Base-by-base conservation (phyloP, 35 echinoderm and acorn worm genomes). In the Eucidaris tribuloides region DNA sequence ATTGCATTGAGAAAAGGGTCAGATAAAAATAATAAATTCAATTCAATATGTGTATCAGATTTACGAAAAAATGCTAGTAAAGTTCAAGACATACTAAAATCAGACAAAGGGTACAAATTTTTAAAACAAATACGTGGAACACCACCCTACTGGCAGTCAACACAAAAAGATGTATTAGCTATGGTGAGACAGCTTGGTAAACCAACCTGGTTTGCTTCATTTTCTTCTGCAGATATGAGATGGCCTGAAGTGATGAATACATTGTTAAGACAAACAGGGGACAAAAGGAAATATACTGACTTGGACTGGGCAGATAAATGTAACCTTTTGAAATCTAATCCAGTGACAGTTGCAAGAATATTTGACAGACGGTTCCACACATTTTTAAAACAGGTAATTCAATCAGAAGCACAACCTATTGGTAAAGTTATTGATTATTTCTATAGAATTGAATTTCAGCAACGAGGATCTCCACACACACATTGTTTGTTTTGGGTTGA, bases 331-430 rank as follows among this genome's bases (percentile, higher is more conserved):
- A 68, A 35, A 24, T 59, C 60, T 33, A 82, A 93, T 58, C 84
- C 91, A 17, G 84, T 87, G 0, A 85, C 85, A 59, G 91, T 63
- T 29, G 91, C 91, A 4, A 88, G 86, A 89, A 89, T 94, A 81
- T 94, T 94, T 77, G 78, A 93, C 31, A 56, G 82, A 65, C 65
- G 91, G 79, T 49, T 89, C 17, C 45, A 85, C 58, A 71, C 56
- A 1, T 94, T 89, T 56, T 56, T 88, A 1, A 82, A 65, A 30
- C 17, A 83, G 31, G 91, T 93, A 2, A 92, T 92, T 29, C 24
- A 78, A 46, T 55, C 77, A 11, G 17, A 74, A 38, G 57, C 84
- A 35, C 19, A 84, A 49, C 86, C 80, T 34, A 79, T 74, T 77
- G 80, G 79, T 60, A 46, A 89, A 58, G 85, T 86, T 4, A 61